Percentiles rank a stretch among this genome's conserved stretches.
Evolutionary conservation across 2,888 invertebrate species (phyloP).

Genomic region (Mesorhabditis sp.): DNA sequence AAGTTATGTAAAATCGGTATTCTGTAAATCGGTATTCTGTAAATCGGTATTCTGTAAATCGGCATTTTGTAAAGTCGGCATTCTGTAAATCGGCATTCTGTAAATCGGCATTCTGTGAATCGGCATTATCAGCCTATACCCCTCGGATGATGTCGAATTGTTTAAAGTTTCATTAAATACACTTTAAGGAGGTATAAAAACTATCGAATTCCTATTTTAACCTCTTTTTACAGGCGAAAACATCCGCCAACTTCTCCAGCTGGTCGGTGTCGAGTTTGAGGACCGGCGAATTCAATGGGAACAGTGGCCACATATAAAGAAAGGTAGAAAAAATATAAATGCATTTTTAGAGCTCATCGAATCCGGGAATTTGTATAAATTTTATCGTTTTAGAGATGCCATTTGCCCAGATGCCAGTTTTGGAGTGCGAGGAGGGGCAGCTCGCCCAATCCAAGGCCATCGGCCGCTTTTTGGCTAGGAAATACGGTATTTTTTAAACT

Average conservation of each 20-base stretch:
- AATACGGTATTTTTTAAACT: not conserved
- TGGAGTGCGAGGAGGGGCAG: not conserved
- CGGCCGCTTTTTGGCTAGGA: not conserved
- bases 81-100: too few relatives aligned
- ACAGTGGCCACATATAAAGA: not conserved
- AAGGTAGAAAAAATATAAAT: not conserved
- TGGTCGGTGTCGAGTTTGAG: not conserved
- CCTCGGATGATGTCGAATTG: not conserved
- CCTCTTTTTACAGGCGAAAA: not conserved
- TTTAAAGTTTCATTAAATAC: not conserved
- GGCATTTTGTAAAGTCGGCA: too few relatives aligned
- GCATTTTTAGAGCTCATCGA: too few relatives aligned
- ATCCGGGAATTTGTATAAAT: too few relatives aligned
- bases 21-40: too few relatives aligned
- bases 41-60: too few relatives aligned
- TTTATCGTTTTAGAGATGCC: not conserved
- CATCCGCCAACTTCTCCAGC: not conserved
- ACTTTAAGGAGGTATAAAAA: too few relatives aligned
- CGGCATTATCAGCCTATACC: too few relatives aligned
- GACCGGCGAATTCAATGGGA: not conserved
- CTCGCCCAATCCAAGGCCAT: conserved; percentile 2
- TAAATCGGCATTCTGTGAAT: too few relatives aligned
- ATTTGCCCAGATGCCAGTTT: not conserved
- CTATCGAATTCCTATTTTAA: too few relatives aligned
- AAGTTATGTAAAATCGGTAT: too few relatives aligned